These are phyloP conservation scores for Notodonta dromedarius DNA, from an alignment of 2,888 invertebrate genomes.

Conservation along the genomic window DNA sequence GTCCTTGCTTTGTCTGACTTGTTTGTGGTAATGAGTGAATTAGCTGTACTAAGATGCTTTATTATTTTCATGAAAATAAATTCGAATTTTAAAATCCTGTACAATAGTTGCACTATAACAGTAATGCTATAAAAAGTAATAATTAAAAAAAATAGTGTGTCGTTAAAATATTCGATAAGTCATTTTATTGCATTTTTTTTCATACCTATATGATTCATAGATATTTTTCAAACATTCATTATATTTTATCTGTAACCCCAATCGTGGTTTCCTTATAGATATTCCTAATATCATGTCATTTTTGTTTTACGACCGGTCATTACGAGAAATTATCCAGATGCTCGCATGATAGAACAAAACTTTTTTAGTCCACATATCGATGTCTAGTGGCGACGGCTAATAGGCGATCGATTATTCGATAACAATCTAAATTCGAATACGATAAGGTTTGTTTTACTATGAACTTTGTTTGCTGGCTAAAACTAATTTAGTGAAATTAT, in stretches of 20 bases:
- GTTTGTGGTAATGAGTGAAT: not conserved
- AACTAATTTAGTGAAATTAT: not conserved
- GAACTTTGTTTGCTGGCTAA: not conserved
- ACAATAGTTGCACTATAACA: too few relatives aligned
- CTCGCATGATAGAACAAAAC: slow-evolving; percentile 30
- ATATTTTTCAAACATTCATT: not conserved
- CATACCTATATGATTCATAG: not conserved
- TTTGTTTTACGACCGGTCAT: slow-evolving; percentile 52
- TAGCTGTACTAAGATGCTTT: too few relatives aligned
- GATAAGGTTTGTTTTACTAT: slow-evolving; percentile 12
- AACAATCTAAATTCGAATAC: slow-evolving; percentile 44
- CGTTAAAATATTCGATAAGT: not conserved
- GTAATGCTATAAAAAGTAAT: too few relatives aligned
- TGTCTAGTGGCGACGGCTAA: slow-evolving; percentile 36
- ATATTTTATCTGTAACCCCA: slow-evolving; percentile 38
- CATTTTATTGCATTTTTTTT: not conserved
- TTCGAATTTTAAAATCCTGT: too few relatives aligned
- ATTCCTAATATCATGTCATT: slow-evolving; percentile 44
- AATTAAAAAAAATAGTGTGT: not conserved
- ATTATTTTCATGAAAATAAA: too few relatives aligned
- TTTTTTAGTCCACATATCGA: slow-evolving; percentile 32
- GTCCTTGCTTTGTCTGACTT: slow-evolving; percentile 1
- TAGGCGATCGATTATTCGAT: slow-evolving; percentile 61
- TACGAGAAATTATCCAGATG: slow-evolving; percentile 47
- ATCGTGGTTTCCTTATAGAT: slow-evolving; percentile 45